Percentiles rank a stretch among this genome's conserved stretches.
These are phyloP conservation scores for Numenius arquata DNA, from an alignment of 2,113 vertebrate genomes.

Conservation along the genomic window DNA sequence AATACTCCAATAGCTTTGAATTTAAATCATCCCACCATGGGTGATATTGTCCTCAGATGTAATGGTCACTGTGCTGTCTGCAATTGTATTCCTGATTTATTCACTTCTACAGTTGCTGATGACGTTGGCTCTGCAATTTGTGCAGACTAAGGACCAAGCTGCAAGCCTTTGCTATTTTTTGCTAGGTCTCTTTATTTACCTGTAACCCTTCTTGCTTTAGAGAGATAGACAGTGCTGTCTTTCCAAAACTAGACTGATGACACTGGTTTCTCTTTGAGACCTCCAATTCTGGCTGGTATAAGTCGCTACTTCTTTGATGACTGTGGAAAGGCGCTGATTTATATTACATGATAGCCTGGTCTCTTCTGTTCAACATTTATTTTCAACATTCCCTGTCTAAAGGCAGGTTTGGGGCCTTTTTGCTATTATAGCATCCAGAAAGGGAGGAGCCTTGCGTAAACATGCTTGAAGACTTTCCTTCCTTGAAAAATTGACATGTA, in stretches of 20 bases:
- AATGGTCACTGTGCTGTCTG: not conserved
- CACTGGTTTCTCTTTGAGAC: not conserved
- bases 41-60: not conserved
- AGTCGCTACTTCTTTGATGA: not conserved
- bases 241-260: not conserved
- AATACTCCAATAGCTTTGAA: not conserved
- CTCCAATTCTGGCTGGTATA: not conserved
- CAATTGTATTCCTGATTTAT: not conserved
- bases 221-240: not conserved
- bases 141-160: not conserved
- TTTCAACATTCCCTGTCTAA: not conserved
- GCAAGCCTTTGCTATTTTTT: not conserved
- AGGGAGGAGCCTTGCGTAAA: not conserved
- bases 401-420: not conserved
- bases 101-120: not conserved
- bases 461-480: not conserved
- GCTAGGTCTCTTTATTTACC: not conserved
- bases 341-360: not conserved
- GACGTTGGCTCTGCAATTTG: not conserved
- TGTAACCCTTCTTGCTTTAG: not conserved
- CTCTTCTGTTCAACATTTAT: not conserved
- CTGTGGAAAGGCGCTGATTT: not conserved
- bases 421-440: not conserved
- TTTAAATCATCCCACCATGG: fast-evolving
- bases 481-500: not conserved